Conservation (phyloP, 2,888 invertebrate species). For the Drosophila glabriapex region DNA sequence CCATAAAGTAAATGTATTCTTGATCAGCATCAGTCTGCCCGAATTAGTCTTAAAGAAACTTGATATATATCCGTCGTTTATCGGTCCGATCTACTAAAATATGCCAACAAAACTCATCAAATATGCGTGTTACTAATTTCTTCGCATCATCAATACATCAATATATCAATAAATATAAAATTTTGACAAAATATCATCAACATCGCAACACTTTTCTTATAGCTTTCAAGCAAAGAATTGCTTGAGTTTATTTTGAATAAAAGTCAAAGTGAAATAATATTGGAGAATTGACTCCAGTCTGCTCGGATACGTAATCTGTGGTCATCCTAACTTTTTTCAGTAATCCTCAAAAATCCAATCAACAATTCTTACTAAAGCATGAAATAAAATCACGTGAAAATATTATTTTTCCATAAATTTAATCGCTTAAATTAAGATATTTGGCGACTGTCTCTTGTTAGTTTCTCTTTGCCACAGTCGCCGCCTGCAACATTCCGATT, state of each 20-base stretch:
- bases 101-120: no score
- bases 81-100: no score
- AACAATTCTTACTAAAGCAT: no score
- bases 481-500: background rate
- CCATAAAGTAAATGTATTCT: background rate
- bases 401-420: background rate
- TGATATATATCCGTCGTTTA: background rate
- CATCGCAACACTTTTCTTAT: background rate
- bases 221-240: rapidly evolving
- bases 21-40: background rate
- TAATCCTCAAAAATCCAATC: no score
- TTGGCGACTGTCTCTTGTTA: background rate
- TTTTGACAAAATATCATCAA: background rate
- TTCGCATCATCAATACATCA: no score
- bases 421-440: background rate
- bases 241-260: background rate
- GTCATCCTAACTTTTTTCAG: no score
- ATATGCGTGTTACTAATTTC: no score
- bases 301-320: no score
- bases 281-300: no score
- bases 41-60: background rate
- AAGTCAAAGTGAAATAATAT: background rate
- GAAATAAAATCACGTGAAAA: background rate
- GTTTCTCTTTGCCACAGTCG: background rate
- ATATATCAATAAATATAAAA: no score